These are phyloP conservation scores for Lasioglossum vierecki DNA, from an alignment of 2,888 invertebrate species.

Conservation along the genomic window DNA sequence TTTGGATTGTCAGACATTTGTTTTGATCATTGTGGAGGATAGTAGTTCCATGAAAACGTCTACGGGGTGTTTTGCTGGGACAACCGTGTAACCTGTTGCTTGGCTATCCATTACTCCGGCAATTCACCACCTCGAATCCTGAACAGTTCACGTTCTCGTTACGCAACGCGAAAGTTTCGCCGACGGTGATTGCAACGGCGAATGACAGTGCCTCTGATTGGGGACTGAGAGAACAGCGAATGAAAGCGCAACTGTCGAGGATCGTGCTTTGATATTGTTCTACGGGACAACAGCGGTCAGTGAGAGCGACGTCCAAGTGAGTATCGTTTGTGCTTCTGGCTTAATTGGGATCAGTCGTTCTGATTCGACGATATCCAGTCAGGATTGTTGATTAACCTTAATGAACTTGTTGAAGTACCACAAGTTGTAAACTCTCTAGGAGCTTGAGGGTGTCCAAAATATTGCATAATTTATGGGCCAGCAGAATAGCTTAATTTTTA, in stretches of 20 bases:
- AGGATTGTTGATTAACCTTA: too few species aligned
- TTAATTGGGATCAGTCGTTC: not conserved
- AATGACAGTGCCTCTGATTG: not conserved
- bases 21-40: not conserved
- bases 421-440: too few species aligned
- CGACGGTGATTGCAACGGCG: not conserved
- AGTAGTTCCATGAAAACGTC: not conserved
- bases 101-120: not conserved
- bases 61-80: not conserved
- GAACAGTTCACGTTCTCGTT: not conserved
- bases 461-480: too few species aligned
- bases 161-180: not conserved
- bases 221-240: not conserved
- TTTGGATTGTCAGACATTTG: not conserved
- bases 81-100: slow-evolving; percentile 47
- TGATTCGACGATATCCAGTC: too few species aligned
- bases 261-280: not conserved
- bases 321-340: not conserved
- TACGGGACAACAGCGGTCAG: not conserved
- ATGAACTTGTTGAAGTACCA: too few species aligned
- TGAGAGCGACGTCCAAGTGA: not conserved
- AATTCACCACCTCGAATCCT: not conserved
- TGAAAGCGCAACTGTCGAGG: not conserved
- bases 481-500: too few species aligned
- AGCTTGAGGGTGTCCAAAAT: too few species aligned